phyloP scores from a whole-genome alignment of 2,113 vertebrate genomes.

The Pygoscelis antarcticus region DNA sequence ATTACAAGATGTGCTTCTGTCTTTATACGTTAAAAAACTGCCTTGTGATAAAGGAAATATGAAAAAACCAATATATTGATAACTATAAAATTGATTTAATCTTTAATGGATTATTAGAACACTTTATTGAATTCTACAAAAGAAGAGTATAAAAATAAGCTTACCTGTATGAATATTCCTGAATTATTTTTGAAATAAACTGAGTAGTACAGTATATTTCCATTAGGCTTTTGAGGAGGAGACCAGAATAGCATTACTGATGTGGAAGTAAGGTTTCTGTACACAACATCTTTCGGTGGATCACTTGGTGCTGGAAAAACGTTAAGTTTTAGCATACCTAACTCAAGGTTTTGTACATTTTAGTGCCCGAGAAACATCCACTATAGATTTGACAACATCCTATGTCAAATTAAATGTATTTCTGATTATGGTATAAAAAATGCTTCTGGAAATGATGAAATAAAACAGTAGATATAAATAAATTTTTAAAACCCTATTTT shows the following conservation, averaged over 20 bases:
- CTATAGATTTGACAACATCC: neutral
- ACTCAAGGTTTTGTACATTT: neutral
- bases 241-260: conserved; percentile 85
- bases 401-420: neutral
- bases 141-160: conserved; percentile 11
- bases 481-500: neutral
- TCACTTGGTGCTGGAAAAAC: conserved; percentile 84
- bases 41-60: neutral
- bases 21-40: neutral
- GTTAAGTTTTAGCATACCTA: neutral
- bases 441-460: neutral
- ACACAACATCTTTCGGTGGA: conserved; percentile 83
- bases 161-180: conserved; percentile 82
- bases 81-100: neutral
- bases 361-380: neutral
- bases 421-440: neutral
- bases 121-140: neutral
- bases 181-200: conserved; percentile 82
- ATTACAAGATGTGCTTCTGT: neutral
- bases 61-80: neutral
- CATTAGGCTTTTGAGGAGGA: conserved; percentile 88
- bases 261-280: conserved; percentile 82
- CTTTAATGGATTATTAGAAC: neutral
- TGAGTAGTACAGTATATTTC: conserved; percentile 84
- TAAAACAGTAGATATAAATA: neutral